Percentiles rank a stretch among this genome's conserved stretches.
These are phyloP conservation scores for Zaprionus lachaisei DNA, from an alignment of 1,140 invertebrate species.

Conservation along the genomic window DNA sequence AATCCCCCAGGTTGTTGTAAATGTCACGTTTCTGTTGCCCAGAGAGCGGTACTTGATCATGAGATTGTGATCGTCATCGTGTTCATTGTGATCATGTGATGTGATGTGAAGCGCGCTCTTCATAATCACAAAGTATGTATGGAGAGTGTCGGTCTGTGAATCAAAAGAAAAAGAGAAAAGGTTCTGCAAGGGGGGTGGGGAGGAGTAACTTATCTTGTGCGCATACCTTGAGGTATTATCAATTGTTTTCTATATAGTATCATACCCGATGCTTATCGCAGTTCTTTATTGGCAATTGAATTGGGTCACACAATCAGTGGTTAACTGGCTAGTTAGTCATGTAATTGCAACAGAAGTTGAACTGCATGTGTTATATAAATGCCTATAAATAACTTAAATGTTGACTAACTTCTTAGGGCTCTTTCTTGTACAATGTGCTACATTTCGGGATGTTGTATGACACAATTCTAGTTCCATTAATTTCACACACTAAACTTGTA, in stretches of 20 bases:
- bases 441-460: background rate
- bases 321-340: background rate
- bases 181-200: background rate
- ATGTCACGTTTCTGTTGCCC: conserved; percentile 66
- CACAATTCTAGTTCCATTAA: background rate
- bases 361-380: background rate
- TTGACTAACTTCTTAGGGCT: background rate
- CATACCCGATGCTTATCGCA: background rate
- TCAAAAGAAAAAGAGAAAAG: conserved; percentile 27
- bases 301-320: background rate
- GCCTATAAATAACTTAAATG: background rate
- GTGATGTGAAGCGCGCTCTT: conserved; percentile 2
- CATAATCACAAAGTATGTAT: conserved; percentile 11
- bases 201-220: background rate
- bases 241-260: background rate
- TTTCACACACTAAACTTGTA: background rate
- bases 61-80: conserved; percentile 34
- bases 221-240: conserved; percentile 8
- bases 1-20: conserved; percentile 72
- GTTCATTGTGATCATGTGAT: conserved; percentile 30
- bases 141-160: conserved; percentile 29
- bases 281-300: background rate
- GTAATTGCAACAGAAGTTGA: background rate
- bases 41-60: conserved; percentile 46
- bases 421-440: background rate